Base-by-base conservation (phyloP, 2,113 vertebrate genomes). In the Pachycephala philippinensis region DNA sequence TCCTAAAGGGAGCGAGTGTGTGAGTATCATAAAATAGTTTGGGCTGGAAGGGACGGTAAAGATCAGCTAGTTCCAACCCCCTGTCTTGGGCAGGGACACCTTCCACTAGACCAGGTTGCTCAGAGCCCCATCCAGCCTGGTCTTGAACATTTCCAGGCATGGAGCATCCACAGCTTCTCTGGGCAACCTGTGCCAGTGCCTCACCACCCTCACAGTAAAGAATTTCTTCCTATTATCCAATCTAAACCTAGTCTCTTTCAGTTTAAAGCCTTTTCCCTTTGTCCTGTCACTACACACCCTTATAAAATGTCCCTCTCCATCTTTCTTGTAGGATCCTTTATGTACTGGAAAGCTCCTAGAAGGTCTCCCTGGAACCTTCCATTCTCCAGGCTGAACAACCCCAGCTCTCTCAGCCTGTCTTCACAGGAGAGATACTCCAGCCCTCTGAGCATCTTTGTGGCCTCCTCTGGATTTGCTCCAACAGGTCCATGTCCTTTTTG, bases 171-270 rank as follows among this genome's bases (percentile, higher is more conserved):
- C n/a, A 37, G 21, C 9, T 68, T 60, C 60, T 80, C 26, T 66
- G 53, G 0, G 1, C 21, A 28, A 47, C 1, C 2, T 33, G 13
- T 15, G 4, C 10, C 39, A 35, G 18, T 7, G 9, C 4, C 60
- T 80, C 26, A 23, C 0, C 24, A 59, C 5, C 5, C 21, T 27
- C 30, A 47, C 9, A 24, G n/a, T 0, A 2, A 54, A 60, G 7
- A 74, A 6, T 66, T 66, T 86, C 26, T 60, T 42, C 40, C 19
- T 28, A 33, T 15, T 21, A 39, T 22, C 6, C n/a, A 71, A 78
- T 39, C 27, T 22, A 52, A 64, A 45, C 3, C 20, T 26, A 17
- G 10, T 6, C 9, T 47, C 16, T 65, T 52, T 53, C 53, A 61
- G 35, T 28, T 37, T 42, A 42, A 68, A 61, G 10, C 26, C 15